A percentile compares a stretch with the other conserved stretches of the same genome.
Conservation (phyloP, 2,888 invertebrate genomes). For the Cenopis cana region DNA sequence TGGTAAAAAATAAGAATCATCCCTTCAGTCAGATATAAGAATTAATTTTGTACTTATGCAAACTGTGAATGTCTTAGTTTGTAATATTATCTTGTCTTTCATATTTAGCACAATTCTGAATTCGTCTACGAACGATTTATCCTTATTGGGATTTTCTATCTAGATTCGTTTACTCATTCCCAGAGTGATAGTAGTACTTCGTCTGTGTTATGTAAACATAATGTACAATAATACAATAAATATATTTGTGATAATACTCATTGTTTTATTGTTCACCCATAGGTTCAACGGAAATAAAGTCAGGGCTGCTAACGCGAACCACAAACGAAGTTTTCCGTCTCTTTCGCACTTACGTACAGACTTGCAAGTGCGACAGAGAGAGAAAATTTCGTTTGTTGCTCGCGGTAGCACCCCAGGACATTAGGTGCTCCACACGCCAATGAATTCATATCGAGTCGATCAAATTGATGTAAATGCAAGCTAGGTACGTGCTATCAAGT, state of each 20-base stretch:
- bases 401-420: too few species aligned
- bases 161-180: slow-evolving; percentile 61
- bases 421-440: too few species aligned
- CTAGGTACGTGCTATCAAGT: too few species aligned
- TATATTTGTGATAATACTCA: slow-evolving; percentile 77
- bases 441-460: too few species aligned
- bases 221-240: slow-evolving; percentile 82
- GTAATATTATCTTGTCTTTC: slow-evolving; percentile 53
- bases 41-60: background rate
- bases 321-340: too few species aligned
- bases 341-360: too few species aligned
- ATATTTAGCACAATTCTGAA: slow-evolving; percentile 64
- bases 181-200: slow-evolving; percentile 73
- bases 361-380: too few species aligned
- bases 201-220: slow-evolving; percentile 76
- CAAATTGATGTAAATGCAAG: too few species aligned
- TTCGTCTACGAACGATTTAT: slow-evolving; percentile 58
- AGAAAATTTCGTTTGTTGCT: too few species aligned
- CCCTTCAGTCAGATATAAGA: background rate
- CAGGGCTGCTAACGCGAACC: too few species aligned
- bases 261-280: slow-evolving; percentile 47
- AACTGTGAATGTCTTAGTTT: background rate
- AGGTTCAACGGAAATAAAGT: too few species aligned
- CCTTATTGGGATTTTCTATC: slow-evolving; percentile 68
- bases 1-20: too few species aligned